Percentiles rank a stretch among this genome's conserved stretches.
Evolutionary conservation across 2,113 vertebrate genomes (phyloP).

Genomic region (Pseudorhombus dupliciocellatus): DNA sequence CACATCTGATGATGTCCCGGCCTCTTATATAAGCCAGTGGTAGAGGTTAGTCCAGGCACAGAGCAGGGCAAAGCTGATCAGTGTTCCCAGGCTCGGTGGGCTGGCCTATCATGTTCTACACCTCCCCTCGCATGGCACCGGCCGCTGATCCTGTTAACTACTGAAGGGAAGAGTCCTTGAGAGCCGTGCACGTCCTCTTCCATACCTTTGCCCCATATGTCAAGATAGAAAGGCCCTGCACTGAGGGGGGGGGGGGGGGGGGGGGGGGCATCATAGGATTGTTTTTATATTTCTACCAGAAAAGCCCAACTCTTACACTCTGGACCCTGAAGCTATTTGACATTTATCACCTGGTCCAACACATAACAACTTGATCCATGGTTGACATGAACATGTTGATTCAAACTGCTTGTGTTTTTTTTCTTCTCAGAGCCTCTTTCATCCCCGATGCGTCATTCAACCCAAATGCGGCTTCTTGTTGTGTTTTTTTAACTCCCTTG

Average conservation of each 20-base stretch:
- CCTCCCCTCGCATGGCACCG: slow-evolving; percentile 46
- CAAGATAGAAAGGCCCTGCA: neutral
- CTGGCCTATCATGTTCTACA: slow-evolving; percentile 51
- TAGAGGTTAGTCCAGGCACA: slow-evolving; percentile 28
- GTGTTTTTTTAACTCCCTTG: too few species aligned
- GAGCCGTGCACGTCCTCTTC: slow-evolving; percentile 17
- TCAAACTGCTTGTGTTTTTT: neutral
- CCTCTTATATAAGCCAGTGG: slow-evolving; percentile 47
- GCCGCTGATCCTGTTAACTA: slow-evolving; percentile 69
- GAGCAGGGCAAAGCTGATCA: slow-evolving; percentile 64
- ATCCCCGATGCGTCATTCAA: too few species aligned
- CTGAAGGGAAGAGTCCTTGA: slow-evolving; percentile 68
- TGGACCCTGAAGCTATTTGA: too few species aligned
- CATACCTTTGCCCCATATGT: slow-evolving; percentile 32
- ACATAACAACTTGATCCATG: neutral
- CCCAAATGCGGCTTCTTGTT: too few species aligned
- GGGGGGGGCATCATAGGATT: too few species aligned
- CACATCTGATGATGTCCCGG: slow-evolving; percentile 18
- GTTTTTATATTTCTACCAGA: too few species aligned
- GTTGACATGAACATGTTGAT: neutral
- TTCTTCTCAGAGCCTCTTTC: neutral
- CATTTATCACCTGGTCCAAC: neutral
- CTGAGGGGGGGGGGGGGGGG: too few species aligned
- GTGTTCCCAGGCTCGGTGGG: slow-evolving; percentile 50
- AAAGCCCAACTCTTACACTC: too few species aligned